Percentiles rank a stretch among this genome's conserved stretches.
Conservation (phyloP, 2,113 vertebrate species). For the Gymnogyps californianus region DNA sequence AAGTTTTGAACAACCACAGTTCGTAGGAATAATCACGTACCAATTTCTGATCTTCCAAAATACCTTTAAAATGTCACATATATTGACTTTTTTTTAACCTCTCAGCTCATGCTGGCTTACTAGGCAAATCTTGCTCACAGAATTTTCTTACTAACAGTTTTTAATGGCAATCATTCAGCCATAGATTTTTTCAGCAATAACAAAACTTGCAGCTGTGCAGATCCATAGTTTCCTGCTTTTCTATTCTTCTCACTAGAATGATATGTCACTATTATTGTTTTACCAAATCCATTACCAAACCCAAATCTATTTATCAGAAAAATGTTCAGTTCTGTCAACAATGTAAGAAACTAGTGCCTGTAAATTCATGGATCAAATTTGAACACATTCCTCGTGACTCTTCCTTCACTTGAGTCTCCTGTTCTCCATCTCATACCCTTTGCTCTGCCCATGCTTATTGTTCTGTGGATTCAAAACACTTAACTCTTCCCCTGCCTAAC, state of each 20-base stretch:
- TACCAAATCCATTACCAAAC: neutral
- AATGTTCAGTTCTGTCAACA: neutral
- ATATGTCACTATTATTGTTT: neutral
- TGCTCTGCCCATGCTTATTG: neutral
- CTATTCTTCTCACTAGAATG: neutral
- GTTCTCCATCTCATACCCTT: neutral
- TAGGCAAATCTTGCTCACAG: neutral
- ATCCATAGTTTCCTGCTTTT: neutral
- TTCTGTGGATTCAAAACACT: neutral
- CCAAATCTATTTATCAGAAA: neutral
- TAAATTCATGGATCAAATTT: neutral
- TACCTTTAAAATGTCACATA: neutral
- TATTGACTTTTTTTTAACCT: neutral
- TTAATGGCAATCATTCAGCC: neutral
- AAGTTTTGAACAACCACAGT: neutral
- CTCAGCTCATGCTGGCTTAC: constrained; percentile 7
- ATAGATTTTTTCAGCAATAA: neutral
- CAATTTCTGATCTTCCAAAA: neutral
- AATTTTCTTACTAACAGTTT: neutral
- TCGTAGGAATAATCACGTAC: neutral
- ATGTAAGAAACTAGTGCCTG: neutral
- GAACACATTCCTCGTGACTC: neutral
- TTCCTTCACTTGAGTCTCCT: neutral
- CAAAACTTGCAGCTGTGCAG: neutral
- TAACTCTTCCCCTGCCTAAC: neutral